Conservation (phyloP, 1,140 invertebrate species). For the Lysiphlebus fabarum region DNA sequence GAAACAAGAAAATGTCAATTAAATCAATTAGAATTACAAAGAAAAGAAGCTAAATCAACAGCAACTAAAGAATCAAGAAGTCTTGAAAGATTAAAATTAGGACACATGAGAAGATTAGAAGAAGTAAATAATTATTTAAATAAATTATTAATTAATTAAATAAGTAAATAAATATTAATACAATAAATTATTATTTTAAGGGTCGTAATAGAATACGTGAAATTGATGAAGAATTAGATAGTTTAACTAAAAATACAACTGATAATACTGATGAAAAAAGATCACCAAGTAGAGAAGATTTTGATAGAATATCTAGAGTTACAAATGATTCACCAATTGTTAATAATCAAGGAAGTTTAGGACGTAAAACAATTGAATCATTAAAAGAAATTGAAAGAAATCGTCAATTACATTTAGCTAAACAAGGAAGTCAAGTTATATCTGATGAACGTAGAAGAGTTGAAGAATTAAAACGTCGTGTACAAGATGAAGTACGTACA, state of each 20-base stretch:
- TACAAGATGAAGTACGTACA: slow-evolving; percentile 82
- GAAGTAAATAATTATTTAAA: slow-evolving; percentile 47
- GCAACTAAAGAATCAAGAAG: slow-evolving; percentile 64
- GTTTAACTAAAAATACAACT: slow-evolving; percentile 53
- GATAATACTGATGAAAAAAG: slow-evolving; percentile 58
- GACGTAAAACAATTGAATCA: slow-evolving; percentile 82
- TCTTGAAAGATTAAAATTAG: slow-evolving; percentile 62
- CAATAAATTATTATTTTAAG: slow-evolving; percentile 35
- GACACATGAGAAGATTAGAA: slow-evolving; percentile 61
- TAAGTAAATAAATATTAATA: background rate
- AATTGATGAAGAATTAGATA: slow-evolving; percentile 62
- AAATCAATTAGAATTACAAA: slow-evolving; percentile 66
- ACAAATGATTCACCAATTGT: slow-evolving; percentile 77
- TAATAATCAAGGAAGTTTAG: slow-evolving; percentile 65
- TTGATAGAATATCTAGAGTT: slow-evolving; percentile 81
- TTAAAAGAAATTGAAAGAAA: slow-evolving; percentile 87
- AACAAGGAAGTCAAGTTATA: slow-evolving; percentile 88
- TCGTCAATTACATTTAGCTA: slow-evolving; percentile 79
- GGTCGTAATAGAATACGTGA: slow-evolving; percentile 58
- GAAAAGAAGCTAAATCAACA: slow-evolving; percentile 59
- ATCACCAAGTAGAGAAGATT: slow-evolving; percentile 76
- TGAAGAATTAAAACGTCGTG: slow-evolving; percentile 78
- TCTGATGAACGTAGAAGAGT: slow-evolving; percentile 85
- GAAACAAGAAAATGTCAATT: slow-evolving; percentile 63
- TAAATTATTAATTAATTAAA: slow-evolving; percentile 5